Evolutionary conservation across 2,113 vertebrate genomes (phyloP), one percentile per base, ranked within the genome.

Genomic region (Stigmatopora nigra): DNA sequence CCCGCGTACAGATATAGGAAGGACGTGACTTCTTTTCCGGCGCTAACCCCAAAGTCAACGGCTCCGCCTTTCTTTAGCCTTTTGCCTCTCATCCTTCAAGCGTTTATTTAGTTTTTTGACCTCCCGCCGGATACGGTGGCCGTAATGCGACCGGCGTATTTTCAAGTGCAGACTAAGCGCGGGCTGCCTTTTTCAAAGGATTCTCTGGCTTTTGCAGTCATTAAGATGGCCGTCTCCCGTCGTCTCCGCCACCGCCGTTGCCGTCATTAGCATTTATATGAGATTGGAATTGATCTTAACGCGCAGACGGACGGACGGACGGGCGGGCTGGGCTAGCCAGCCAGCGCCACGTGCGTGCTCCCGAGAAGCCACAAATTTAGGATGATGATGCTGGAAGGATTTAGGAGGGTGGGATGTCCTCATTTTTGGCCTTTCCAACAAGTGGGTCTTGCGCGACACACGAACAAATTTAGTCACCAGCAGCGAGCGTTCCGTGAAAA

Each of bases 1-100:
- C 41, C 47, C 44, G 66, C 65, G 63, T 22, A 58, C 15, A 58
- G 62, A 53, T 20, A 70, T 52, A 69, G 16, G 63, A 63, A 65
- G 41, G 41, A 61, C 35, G 19, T 59, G 38, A 41, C 36, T 36
- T 41, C 36, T 38, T 59, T 59, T 59, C 57, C 57, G 11, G 57
- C 14, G 12, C 57, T 59, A 12, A 56, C 53, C 53, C 53, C 1
- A 56, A 38, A 38, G 35, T 59, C 38, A 41, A 59, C 35, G 51
- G 10, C 11, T 53, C 53, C 25, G 12, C 13, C 53, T 53, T 22
- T 9, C 25, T 10, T 14, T 31, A 7, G 12, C 53, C 53, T 56
- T 22, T 31, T 56, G 22, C 57, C 19, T 59, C 31, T 59, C 15
- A 17, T 53, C 17, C 19, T 11, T 53, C 51, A 53, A 53, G 20